Conservation (phyloP, 2,113 vertebrate genomes). For the Cardinalis cardinalis region DNA sequence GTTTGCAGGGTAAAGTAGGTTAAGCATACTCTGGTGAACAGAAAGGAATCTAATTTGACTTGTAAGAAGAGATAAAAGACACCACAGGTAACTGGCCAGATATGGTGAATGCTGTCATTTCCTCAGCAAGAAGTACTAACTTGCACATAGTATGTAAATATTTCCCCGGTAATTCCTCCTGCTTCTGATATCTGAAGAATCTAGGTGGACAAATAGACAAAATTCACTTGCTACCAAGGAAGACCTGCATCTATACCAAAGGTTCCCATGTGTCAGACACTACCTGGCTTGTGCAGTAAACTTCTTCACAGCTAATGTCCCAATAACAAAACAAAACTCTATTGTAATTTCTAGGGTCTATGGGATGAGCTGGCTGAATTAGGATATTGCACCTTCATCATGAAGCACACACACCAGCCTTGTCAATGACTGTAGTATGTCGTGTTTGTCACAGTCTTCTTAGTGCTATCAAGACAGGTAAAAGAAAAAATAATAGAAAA, state of each 20-base stretch:
- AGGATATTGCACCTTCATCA: neutral
- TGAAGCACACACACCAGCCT: neutral
- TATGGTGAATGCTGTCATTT: neutral
- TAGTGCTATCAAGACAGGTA: neutral
- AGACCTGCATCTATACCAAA: neutral
- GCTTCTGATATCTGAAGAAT: neutral
- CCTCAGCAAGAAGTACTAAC: neutral
- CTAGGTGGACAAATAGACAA: neutral
- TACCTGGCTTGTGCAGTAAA: neutral
- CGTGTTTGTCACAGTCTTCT: neutral
- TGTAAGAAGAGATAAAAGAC: neutral
- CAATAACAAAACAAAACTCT: neutral
- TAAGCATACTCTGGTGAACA: neutral
- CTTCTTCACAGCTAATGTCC: neutral
- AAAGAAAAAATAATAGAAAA: neutral
- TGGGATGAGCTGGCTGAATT: neutral
- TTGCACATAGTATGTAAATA: neutral
- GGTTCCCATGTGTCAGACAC: neutral
- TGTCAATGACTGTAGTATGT: neutral
- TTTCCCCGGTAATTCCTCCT: neutral
- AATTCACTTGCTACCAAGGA: neutral
- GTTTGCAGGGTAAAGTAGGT: neutral
- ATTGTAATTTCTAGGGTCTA: rapidly evolving
- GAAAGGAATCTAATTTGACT: neutral
- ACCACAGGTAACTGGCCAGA: neutral